A percentile compares a stretch with the other conserved stretches of the same genome.
phyloP scores from a whole-genome alignment of 2,797 vertebrate species.

The Macropodus opercularis region DNA sequence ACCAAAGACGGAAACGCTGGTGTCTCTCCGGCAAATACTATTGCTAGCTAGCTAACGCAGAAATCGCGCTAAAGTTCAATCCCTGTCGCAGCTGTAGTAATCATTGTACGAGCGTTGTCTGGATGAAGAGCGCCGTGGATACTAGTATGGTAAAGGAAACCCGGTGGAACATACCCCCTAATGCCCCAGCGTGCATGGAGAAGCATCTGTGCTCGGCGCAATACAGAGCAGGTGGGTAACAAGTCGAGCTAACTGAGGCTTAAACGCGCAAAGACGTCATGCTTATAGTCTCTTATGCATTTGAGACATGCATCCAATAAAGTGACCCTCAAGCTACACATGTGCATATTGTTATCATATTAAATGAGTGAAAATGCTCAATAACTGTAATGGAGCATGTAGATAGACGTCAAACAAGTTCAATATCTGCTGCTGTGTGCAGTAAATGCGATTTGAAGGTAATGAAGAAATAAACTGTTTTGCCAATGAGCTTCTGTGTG shows the following conservation, averaged over 20 bases:
- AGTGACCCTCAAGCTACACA: background rate
- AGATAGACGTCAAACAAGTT: background rate
- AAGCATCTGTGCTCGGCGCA: slow-evolving; percentile 87
- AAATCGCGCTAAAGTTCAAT: background rate
- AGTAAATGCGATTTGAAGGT: background rate
- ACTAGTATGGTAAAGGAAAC: slow-evolving; percentile 82
- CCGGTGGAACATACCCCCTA: slow-evolving; percentile 89
- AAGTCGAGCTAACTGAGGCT: background rate
- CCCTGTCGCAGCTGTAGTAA: too few relatives aligned
- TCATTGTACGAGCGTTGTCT: background rate
- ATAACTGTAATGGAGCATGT: background rate
- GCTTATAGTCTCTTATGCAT: background rate
- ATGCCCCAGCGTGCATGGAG: slow-evolving; percentile 95
- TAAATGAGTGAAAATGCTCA: background rate
- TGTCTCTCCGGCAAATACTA: background rate
- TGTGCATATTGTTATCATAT: too few relatives aligned
- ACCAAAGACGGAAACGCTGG: background rate
- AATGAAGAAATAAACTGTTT: background rate
- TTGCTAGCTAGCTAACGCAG: slow-evolving; percentile 23
- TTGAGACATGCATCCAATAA: background rate
- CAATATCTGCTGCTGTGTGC: background rate
- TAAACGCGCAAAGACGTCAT: slow-evolving; percentile 41
- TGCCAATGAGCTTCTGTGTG: background rate
- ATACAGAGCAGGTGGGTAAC: slow-evolving; percentile 83
- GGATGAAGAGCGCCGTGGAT: slow-evolving; percentile 68